phyloP scores from a whole-genome alignment of 1,140 invertebrate species.

The Amphibalanus amphitrite region DNA sequence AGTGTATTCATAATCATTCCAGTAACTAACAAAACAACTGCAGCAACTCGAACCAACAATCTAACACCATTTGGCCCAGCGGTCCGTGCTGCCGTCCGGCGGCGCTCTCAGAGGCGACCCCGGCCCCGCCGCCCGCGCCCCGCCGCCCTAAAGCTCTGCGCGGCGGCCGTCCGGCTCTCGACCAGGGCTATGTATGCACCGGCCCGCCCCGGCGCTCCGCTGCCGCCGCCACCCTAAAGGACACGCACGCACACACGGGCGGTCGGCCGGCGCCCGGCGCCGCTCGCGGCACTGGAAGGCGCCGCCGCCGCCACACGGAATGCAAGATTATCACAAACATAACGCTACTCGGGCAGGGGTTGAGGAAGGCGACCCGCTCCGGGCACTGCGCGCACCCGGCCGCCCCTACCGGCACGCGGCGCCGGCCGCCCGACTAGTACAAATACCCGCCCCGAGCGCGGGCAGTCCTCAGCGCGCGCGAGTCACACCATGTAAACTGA shows the following conservation, averaged over 20 bases:
- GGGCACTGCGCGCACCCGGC: no score
- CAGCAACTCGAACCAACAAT: neutral
- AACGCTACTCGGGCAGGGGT: neutral
- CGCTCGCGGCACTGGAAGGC: neutral
- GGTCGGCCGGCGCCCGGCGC: no score
- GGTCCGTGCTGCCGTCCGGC: neutral
- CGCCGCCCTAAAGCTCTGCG: no score
- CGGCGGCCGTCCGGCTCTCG: no score
- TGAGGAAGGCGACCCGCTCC: no score
- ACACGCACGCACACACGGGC: neutral
- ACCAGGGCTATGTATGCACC: no score
- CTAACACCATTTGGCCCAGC: neutral
- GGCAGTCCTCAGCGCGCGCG: no score
- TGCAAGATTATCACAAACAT: neutral
- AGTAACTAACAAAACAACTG: neutral
- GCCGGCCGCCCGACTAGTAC: neutral
- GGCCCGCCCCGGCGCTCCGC: no score
- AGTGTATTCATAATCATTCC: slow-evolving; percentile 1
- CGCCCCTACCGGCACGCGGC: no score
- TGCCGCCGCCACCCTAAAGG: neutral
- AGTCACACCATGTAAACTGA: neutral
- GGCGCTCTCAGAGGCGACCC: no score
- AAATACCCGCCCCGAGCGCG: neutral
- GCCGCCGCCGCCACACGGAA: neutral
- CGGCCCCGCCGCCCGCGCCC: no score